Evolutionary conservation across 1,140 invertebrate species (phyloP), one percentile per base, ranked within the genome.

Genomic region (Bilobella aurantiaca): DNA sequence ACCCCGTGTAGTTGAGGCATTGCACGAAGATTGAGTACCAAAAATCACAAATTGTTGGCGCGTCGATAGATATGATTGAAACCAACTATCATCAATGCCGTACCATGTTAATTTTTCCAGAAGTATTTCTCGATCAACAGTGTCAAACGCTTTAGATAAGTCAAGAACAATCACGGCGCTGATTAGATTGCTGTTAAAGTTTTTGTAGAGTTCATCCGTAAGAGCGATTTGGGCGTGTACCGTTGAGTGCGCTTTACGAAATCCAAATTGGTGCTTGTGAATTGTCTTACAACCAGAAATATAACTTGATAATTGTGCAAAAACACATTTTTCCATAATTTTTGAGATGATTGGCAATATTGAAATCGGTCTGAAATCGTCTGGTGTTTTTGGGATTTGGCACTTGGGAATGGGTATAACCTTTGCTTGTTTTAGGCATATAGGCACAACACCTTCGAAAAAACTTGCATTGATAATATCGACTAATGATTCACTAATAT

Each of bases 131-230:
- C 75, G 66, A 75, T 77, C 78, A 0, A 77, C 74, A 62, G 65
- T 69, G 58, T 80, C 78, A 58, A 78, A 79, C 0, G 77, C 76
- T 70, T 78, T 78, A 58, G 74, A 72, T 1, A 79, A 68, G 47
- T 80, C 78, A 21, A 79, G 70, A 18, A 78, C 65, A 0, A 77
- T 30, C 37, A 74, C 66, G 0, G 66, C 65, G 3, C 74, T 74
- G 8, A 71, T 63, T 47, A 74, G 63, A 1, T 75, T 74, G 65
- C 69, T 70, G 59, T 76, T 77, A 28, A 75, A 76, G n/a, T 72
- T 71, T 12, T 69, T 34, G 1, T 63, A 66, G 1, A 79, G 74
- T 42, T 75, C 63, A 62, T 76, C 74, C 0, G 72, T 71, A 21
- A 81, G 70, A 58, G 75, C 64, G 0, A 73, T 53, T 2, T 78